Base-by-base conservation (phyloP, 2,797 vertebrate genomes). In the Antennarius maculatus region DNA sequence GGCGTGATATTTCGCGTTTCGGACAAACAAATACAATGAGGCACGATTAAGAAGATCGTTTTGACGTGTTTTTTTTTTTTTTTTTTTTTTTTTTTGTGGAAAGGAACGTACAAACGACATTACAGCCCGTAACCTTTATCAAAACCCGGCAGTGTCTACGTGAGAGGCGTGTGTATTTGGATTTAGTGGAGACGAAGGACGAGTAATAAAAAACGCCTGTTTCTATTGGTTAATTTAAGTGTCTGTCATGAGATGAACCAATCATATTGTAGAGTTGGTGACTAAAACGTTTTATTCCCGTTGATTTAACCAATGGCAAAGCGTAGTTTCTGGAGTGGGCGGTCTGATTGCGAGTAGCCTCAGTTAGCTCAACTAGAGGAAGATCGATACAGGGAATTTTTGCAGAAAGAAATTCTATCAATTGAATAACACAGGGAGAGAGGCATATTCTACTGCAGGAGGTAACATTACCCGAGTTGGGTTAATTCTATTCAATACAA, bases 361-460 rank as follows among this genome's bases (percentile, higher is more conserved):
- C 46, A 34, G 73, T 66, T 66, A 56, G 88, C 87, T 88, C 86
- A 69, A 80, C 87, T 81, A 86, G 63, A 87, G 74, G 81, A 86
- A 89, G 91, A 89, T 82, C 88, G 85, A 89, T 85, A 76, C 58
- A 76, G 55, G 75, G 69, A 82, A 67, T 79, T 73, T 71, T 49
- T 16, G 49, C 50, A 56, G 71, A 88, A 87, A 84, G 79, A 85
- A 88, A 88, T 59, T 11, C 71, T 69, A 83, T 79, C 57, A 66
- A 81, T 51, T 71, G 50, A 74, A 41, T 6, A 47, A 53, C 81
- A 63, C 37, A 43, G 59, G 80, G 41, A 79, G 53, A 78, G 41
- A 28, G 27, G 46, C 23, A 12, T 45, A 65, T 18, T 6, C 14
- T 28, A 15, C 68, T 54, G 86, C 92, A 86, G 93, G 87, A 93